A percentile compares a stretch with the other conserved stretches of the same genome.
phyloP scores from a whole-genome alignment of 2,797 vertebrate genomes.

The Megalops cyprinoides region DNA sequence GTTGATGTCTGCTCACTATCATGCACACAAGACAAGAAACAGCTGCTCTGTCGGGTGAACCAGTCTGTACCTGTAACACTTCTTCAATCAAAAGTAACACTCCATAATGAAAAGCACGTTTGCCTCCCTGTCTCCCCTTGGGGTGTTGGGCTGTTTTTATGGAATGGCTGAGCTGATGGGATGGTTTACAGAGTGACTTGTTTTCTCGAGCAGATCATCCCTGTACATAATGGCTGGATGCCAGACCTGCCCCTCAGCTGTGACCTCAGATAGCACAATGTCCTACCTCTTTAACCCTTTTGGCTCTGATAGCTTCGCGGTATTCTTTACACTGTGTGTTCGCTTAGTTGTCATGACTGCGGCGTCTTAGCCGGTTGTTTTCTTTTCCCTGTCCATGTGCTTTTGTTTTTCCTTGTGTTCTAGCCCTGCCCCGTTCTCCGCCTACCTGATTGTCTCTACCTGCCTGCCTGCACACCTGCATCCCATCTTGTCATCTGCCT shows the following conservation, averaged over 20 bases:
- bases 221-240: background rate
- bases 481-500: too few relatives aligned
- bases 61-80: slow-evolving; percentile 62
- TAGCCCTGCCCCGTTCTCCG: too few relatives aligned
- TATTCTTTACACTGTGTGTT: background rate
- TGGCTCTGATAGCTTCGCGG: background rate
- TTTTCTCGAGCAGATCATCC: slow-evolving; percentile 11
- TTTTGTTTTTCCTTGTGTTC: too few relatives aligned
- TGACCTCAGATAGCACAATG: background rate
- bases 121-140: slow-evolving; percentile 29
- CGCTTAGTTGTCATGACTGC: too few relatives aligned
- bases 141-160: slow-evolving; percentile 26
- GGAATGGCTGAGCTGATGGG: background rate
- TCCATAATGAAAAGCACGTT: slow-evolving; percentile 60
- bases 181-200: slow-evolving; percentile 8
- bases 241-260: background rate
- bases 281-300: background rate
- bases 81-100: slow-evolving; percentile 42
- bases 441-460: too few relatives aligned
- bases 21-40: slow-evolving; percentile 54
- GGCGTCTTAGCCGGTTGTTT: too few relatives aligned
- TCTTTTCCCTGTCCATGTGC: too few relatives aligned
- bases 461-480: too few relatives aligned
- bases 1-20: slow-evolving; percentile 6
- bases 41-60: slow-evolving; percentile 50